Base-by-base conservation (phyloP, 2,113 vertebrate species). In the Circaetus gallicus region DNA sequence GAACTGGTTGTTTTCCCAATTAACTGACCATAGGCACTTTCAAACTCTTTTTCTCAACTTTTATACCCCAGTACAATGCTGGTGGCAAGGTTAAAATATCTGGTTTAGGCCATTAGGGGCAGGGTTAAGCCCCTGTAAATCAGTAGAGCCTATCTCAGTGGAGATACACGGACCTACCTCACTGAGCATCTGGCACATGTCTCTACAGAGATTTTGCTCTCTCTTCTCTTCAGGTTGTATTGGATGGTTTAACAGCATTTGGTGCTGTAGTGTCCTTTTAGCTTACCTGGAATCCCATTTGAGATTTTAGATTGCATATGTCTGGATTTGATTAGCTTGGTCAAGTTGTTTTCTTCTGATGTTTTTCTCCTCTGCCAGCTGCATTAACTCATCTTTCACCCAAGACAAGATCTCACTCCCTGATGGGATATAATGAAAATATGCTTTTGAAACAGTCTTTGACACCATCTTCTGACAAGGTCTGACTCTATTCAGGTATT, bases 281-380 rank as follows among this genome's bases (percentile, higher is more conserved):
- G 53, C 45, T 83, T 95, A 83, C 53, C 50, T 96, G 77, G 78
- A 74, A 71, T 93, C 55, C 16, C 26, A 7, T 55, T 34, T 87
- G 81, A 93, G 83, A 73, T 89, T 95, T 84, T 65, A 86, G 72
- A 69, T 66, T 73, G n/a, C 19, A 3, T 79, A 55, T 82, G 40
- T 87, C 93, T 94, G 73, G 78, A 72, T 95, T 72, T 95, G n/a
- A 85, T 95, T 86, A 58, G 67, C 69, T 95, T 91, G 82, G 81
- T 90, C 89, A 70, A 22, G 87, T 91, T 91, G 5, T 88, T 95
- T 93, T 91, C 77, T 82, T 89, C 89, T 93, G 70, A 66, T 40
- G 32, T 73, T 91, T 93, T 91, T 76, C 29, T 66, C 47, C 26
- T 87, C 45, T 66, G 45, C 49, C 70, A 82, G 53, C 52, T 92